These are phyloP conservation scores for Oscheius myriophilus DNA, from an alignment of 2,888 invertebrate genomes.

Conservation along the genomic window DNA sequence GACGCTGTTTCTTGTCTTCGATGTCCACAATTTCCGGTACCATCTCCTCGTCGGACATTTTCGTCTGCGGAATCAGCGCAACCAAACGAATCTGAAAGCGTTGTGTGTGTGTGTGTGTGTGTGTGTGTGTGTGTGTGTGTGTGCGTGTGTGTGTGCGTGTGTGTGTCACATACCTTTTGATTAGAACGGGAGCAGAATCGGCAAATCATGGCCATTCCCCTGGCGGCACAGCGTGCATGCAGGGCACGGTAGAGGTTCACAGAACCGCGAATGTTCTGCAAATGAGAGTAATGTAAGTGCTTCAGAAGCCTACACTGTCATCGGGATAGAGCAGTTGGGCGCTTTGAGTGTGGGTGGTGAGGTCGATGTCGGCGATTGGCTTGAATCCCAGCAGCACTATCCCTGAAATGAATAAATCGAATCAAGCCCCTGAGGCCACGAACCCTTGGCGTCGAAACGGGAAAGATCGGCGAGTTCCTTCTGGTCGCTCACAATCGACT, in stretches of 20 bases:
- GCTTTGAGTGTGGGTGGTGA: conserved; percentile 10
- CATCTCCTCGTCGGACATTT: conserved; percentile 4
- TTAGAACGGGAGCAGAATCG: conserved; percentile 24
- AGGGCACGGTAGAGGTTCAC: conserved; percentile 17
- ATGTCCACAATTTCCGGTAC: background rate
- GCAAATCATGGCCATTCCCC: conserved; percentile 28
- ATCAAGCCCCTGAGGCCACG: background rate
- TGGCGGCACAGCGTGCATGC: conserved; percentile 10
- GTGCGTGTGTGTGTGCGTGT: background rate
- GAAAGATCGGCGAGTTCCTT: conserved; percentile 31
- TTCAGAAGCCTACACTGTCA: conserved; percentile 18
- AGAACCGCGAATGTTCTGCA: conserved; percentile 27
- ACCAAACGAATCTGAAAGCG: conserved; percentile 25
- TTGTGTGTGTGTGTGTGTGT: background rate
- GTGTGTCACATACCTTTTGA: conserved; percentile 20
- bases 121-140: too few relatives aligned
- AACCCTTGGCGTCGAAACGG: conserved; percentile 20
- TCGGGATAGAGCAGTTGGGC: conserved; percentile 26
- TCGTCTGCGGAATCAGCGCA: conserved; percentile 26
- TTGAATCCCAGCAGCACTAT: conserved; percentile 27
- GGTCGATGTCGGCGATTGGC: conserved; percentile 11
- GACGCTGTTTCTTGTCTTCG: background rate
- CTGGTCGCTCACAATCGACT: conserved; percentile 36
- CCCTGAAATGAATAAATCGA: background rate
- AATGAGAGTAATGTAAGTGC: background rate